Evolutionary conservation across 92 coral and sea anemone genomes (phyloP).

Genomic region (Paragorgia papillata): DNA sequence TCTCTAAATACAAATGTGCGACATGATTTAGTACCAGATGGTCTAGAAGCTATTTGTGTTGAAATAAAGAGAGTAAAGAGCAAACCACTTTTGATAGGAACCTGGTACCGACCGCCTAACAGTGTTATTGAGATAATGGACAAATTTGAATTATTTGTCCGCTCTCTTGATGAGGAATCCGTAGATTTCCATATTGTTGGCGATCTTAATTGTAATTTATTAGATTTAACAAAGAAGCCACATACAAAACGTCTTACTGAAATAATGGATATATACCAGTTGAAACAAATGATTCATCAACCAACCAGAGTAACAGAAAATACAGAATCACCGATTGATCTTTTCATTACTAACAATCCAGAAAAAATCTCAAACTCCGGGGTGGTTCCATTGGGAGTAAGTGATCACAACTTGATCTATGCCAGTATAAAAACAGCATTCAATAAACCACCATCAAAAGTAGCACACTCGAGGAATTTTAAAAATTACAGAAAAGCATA

Average conservation of each 20-base stretch:
- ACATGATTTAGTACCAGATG: not conserved
- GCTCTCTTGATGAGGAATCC: not conserved
- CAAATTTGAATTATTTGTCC: not conserved
- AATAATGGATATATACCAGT: not conserved
- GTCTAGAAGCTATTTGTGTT: not conserved
- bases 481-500: not conserved
- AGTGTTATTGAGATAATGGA: not conserved
- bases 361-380: not conserved
- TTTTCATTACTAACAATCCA: not conserved
- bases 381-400: not conserved
- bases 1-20: not conserved
- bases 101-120: conserved; percentile 7
- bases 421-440: not conserved
- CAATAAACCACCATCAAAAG: not conserved
- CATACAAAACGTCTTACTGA: not conserved
- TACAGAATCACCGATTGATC: not conserved
- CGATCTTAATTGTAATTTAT: not conserved
- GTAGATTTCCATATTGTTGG: not conserved
- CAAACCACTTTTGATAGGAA: not conserved
- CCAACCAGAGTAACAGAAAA: not conserved
- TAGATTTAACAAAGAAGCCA: not conserved
- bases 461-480: not conserved
- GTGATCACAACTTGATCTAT: conserved; percentile 2
- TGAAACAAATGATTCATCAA: not conserved
- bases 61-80: not conserved